These are phyloP conservation scores for Lucinisca nassula DNA, from an alignment of 2,888 invertebrate species.

Conservation along the genomic window DNA sequence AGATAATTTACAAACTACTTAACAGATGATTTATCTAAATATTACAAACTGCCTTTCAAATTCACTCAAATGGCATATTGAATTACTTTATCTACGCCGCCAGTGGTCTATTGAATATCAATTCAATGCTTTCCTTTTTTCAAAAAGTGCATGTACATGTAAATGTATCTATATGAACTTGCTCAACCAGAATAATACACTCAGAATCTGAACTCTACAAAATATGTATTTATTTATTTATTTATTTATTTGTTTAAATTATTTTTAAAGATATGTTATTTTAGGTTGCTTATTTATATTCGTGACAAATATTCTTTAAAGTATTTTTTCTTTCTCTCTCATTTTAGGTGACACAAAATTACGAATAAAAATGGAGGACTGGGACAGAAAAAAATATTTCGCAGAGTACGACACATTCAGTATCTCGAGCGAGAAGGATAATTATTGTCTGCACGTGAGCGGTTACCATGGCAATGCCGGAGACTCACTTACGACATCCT, in stretches of 20 bases:
- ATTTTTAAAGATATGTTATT: too few species aligned
- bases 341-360: constrained; percentile 92
- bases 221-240: too few species aligned
- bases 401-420: constrained; percentile 94
- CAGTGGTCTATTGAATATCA: too few species aligned
- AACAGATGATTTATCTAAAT: background rate
- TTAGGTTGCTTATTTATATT: too few species aligned
- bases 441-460: constrained; percentile 92
- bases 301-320: background rate
- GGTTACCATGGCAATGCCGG: constrained; percentile 95
- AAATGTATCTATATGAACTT: too few species aligned
- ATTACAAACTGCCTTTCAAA: background rate
- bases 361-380: constrained; percentile 95
- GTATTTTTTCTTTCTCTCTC: background rate
- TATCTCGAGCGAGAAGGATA: constrained; percentile 91
- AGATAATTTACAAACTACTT: too few species aligned
- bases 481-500: constrained; percentile 91
- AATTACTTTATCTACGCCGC: background rate
- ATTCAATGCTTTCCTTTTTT: too few species aligned
- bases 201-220: too few species aligned
- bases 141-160: too few species aligned
- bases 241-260: too few species aligned
- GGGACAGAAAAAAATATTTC: constrained; percentile 94
- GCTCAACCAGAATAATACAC: too few species aligned
- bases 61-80: background rate